phyloP scores from a whole-genome alignment of 1,140 invertebrate genomes.

The Latrodectus geometricus region DNA sequence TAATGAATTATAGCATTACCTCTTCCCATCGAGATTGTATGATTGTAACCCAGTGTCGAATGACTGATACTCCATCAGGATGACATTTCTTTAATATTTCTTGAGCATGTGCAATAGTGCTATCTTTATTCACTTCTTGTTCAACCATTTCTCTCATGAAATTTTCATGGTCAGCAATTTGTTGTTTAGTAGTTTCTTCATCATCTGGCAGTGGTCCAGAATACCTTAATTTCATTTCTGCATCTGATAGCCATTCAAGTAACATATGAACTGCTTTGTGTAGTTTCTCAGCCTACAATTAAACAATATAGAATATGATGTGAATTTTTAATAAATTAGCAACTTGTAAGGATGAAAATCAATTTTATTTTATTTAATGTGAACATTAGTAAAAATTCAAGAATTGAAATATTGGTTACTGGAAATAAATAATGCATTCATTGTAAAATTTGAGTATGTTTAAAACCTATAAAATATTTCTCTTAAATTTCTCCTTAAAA shows the following conservation, averaged over 20 bases:
- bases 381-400: no score
- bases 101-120: constrained; percentile 88
- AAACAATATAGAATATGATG: no score
- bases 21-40: constrained; percentile 97
- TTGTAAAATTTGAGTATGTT: no score
- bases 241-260: constrained; percentile 95
- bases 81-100: constrained; percentile 90
- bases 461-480: no score
- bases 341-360: no score
- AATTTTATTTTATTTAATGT: no score
- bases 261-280: constrained; percentile 94
- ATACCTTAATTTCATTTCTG: constrained; percentile 90
- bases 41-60: constrained; percentile 98
- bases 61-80: constrained; percentile 91
- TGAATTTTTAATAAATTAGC: no score
- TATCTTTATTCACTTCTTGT: constrained; percentile 88
- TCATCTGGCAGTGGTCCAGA: constrained; percentile 89
- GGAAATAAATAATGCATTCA: no score
- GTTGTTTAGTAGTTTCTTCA: constrained; percentile 86
- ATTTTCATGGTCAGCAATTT: constrained; percentile 85
- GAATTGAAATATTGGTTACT: no score
- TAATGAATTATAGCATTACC: constrained; percentile 68
- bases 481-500: no score
- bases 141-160: constrained; percentile 86
- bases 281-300: constrained; percentile 83